Evolutionary conservation across 2,797 vertebrate genomes (phyloP), one percentile per base, ranked within the genome.

Genomic region (Rhodeus uyekii): DNA sequence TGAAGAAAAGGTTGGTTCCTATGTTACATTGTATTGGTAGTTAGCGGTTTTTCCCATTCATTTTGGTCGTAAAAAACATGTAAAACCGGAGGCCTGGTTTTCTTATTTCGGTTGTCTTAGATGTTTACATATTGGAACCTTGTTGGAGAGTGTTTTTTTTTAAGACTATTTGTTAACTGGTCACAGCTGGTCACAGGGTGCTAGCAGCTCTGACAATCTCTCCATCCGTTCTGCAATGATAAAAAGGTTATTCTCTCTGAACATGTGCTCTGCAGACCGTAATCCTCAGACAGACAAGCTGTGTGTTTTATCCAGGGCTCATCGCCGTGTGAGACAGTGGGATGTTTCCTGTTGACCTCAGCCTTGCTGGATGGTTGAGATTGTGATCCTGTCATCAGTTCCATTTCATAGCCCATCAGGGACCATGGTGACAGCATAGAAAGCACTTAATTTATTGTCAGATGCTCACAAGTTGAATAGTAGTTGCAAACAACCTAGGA

Each of bases 231-330:
- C 24, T 42, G 50, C 29, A 50, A 80, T 34, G 50, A 71, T 78
- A 46, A 58, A 79, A 36, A 71, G 65, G 18, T n/a, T 60, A 38
- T 34, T 79, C 48, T 67, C 32, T 60, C 50, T 69, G 65, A 69
- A 44, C 67, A 71, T 67, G 32, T 55, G n/a, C 63, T 36, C 42
- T 46, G 39, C 32, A 53, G 0, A 16, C 46, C 48, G 32, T 79
- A 55, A 79, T 71, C 65, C 27, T 80, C 19, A 44, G 18, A n/a
- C 24, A 60, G 50, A 71, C 50, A 67, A 53, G 76, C 63, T 38
- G 34, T 38, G 61, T 78, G 63, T 78, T 53, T 78, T 53, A 78
- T 53, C 63, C 63, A 29, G n/a, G 63, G 76, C 32, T 67, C 32
- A 78, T 78, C 32, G 4, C 46, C 12, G 18, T 19, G 18, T 24